Base-by-base conservation (phyloP, 2,113 vertebrate species). In the Lepisosteus osseus region DNA sequence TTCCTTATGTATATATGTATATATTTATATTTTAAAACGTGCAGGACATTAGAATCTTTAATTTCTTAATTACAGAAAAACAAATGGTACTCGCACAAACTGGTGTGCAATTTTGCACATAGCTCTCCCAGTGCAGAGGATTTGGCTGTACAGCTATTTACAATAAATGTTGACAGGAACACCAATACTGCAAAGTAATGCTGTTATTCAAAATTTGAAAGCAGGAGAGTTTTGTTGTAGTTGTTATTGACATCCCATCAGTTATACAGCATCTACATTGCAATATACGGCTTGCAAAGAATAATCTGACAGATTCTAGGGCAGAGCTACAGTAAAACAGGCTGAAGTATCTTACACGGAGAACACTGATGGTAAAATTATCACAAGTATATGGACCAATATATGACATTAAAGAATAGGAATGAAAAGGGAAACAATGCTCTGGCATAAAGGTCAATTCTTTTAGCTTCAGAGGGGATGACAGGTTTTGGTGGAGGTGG, bases 381-480 rank as follows among this genome's bases (percentile, higher is more conserved):
- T 98, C 94, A 99, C 95, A 99, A 94, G 91, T 99, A 99, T 85
- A 95, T 85, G 76, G 97, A 98, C 97, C 97, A 99, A 79, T 99
- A 99, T 85, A 98, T 95, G 78, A 99, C 95, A 0, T 99, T 99
- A 83, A 99, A 99, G 90, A 99, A 98, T 85, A 99, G 92, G 87
- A 99, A 99, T 83, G 93, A 87, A 87, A 99, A 98, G n/a, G 97
- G 97, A 82, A 99, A 99, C 45, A 99, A 82, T 1, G 97, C 97
- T 75, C 97, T 92, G 13, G 97, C 87, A 65, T 99, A 99, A 72
- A 99, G 95, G 85, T 99, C 97, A 0, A 99, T 81, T 70, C 96
- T 90, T 77, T 99, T 99, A 80, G 97, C 97, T 15, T 95, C 97
- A 0, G 96, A 95, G 2, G 97, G 97, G 77, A 99, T 99, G 69